Base-by-base conservation (phyloP, 2,797 vertebrate species). In the Botia kubotai region DNA sequence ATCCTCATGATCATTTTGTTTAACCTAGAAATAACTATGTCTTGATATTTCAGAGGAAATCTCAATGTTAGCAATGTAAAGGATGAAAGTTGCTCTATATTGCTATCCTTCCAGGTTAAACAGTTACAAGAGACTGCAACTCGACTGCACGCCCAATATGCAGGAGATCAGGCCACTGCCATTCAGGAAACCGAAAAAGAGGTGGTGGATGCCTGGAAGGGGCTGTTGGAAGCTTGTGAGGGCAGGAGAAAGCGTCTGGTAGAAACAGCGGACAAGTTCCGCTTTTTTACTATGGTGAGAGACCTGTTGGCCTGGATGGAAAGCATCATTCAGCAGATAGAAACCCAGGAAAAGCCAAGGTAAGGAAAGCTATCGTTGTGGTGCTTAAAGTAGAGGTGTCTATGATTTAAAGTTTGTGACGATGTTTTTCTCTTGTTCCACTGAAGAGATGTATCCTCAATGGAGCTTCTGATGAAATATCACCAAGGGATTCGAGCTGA, bases 291-390 rank as follows among this genome's bases (percentile, higher is more conserved):
- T 86, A 94, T 96, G 96, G 96, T 95, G 7, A 92, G 94, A 10
- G 97, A 99, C 88, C 95, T 99, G 77, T 92, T 97, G 84, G 95
- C 96, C 86, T 99, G 97, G 97, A 97, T 99, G 96, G 97, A 98
- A 87, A 97, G 90, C 91, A 95, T 95, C 26, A 89, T 96, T 83
- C 93, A 95, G 88, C 97, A 98, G 91, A 99, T 99, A 0, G 95
- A 98, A 89, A 98, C 97, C 0, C 97, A 98, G 91, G 97, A 99
- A 90, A 98, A 95, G 78, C 98, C 97, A 82, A 95, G 97, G 97
- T 98, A 87, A 88, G 87, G 6, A 14, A 74, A 46, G 21, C 0
- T 16, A 13, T 75, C 1, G 10, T 19, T 80, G 33, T 46, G n/a
- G 17, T 57, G 16, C 26, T 36, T 12, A 23, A 23, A 36, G 19